Base-by-base conservation (phyloP, 1,140 invertebrate species). In the Apis cerana region DNA sequence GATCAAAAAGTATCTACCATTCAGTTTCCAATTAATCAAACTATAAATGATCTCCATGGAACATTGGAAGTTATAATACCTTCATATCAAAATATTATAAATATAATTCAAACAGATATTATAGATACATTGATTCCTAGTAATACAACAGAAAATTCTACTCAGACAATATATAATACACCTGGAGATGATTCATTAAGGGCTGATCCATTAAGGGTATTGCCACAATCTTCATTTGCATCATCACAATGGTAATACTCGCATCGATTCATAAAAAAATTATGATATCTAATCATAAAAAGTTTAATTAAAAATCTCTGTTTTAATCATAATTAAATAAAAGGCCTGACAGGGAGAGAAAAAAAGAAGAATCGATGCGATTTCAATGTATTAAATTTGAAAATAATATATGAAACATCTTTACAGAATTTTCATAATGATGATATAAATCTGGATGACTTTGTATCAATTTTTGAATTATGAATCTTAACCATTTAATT, bases 61-160 rank as follows among this genome's bases (percentile, higher is more conserved):
- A 19, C 89, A 58, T 88, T 96, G 69, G 84, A 91, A 58, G 82
- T 75, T 52, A 13, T 95, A 19, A 91, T 96, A 83, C 95, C 95
- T 50, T 91, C 84, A 17, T 93, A 94, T 80, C 88, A 91, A 11
- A 86, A 89, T 69, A 84, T 95, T 64, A 86, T 95, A 56, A 88
- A 93, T 67, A 90, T 87, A n/a, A 88, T 95, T 69, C 92, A 93
- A 68, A 93, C 91, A 67, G 93, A 95, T 69, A 85, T 95, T n/a
- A 59, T 95, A 5, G 92, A 93, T 3, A 92, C 94, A 23, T 87
- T 95, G 62, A 87, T 87, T 70, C 77, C 78, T 19, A 75, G 43
- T 33, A 88, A 21, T 72, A 82, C 27, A 17, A 61, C 77, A 13
- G 88, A 90, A 70, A 89, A 59, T 23, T 89, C 89, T 19, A 93